Evolutionary conservation across 2,888 invertebrate genomes (phyloP), one percentile per base, ranked within the genome.

Genomic region (Drosophila tripunctata): DNA sequence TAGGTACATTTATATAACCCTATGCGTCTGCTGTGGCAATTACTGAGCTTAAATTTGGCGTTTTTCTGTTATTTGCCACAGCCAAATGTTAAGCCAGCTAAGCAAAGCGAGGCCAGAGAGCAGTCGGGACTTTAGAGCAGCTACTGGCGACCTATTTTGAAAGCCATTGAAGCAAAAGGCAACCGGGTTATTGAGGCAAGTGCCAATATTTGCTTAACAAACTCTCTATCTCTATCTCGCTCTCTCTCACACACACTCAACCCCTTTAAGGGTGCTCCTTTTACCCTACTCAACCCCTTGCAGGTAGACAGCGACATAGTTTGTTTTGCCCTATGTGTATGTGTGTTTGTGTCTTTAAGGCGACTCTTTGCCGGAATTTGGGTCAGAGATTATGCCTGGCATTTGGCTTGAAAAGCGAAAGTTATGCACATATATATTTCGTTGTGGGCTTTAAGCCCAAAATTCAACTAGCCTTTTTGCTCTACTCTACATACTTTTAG

Each of bases 151-250:
- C 81, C 81, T 44, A 80, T 81, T 87, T 81, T 31, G 10, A 15
- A 22, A 36, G 40, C 47, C 8, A 17, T 19, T 1, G 4, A 24
- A 35, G 24, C 24, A 14, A 56, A 58, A 45, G 61, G 64, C 38
- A 21, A 40, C 51, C 43, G 68, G 55, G 35, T 71, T 87, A 84
- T 82, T 85, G 86, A 79, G 72, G 83, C 83, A 75, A 87, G 86
- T 86, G 86, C 83, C 83, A 84, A 84, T 84, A 84, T 84, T 84
- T 84, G 80, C 71, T 74, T 64, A 43, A 35, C 58, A 60, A 58
- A 51, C 50, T 41, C 35, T 22, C n/a, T 7, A 19, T 24, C 27
- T 45, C 17, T 40, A 2, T 12, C 8, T 3, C 4, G 1, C 12
- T 8, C 17, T 10, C 14, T 14, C 14, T 22, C 19, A 17, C 24